Conservation (phyloP, 2,888 invertebrate species). For the Didymodactylos carnosus region DNA sequence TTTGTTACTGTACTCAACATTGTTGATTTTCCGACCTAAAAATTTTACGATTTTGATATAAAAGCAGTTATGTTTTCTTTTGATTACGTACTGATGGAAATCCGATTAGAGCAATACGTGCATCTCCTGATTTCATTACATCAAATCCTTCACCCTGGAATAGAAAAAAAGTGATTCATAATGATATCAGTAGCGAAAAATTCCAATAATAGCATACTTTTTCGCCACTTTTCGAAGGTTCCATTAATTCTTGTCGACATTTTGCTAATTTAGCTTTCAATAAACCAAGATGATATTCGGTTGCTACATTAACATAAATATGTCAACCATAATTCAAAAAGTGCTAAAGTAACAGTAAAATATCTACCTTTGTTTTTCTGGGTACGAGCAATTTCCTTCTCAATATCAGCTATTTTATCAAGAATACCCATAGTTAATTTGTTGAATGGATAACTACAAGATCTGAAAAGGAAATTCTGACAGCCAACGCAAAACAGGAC, state of each 20-base stretch:
- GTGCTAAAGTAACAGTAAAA: not conserved
- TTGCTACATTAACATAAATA: slow-evolving; percentile 61
- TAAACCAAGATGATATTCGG: slow-evolving; percentile 92
- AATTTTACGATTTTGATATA: too few species aligned
- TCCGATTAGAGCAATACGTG: slow-evolving; percentile 83
- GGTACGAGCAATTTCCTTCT: slow-evolving; percentile 87
- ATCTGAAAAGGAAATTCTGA: too few species aligned
- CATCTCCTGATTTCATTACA: slow-evolving; percentile 96
- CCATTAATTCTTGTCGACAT: slow-evolving; percentile 55
- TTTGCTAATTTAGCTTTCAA: slow-evolving; percentile 54
- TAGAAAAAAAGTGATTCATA: not conserved
- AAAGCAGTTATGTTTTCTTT: too few species aligned
- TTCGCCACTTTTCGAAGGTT: slow-evolving; percentile 62
- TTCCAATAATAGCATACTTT: not conserved
- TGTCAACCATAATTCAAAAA: not conserved
- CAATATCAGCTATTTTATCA: slow-evolving; percentile 95
- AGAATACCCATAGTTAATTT: slow-evolving; percentile 98
- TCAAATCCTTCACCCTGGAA: slow-evolving; percentile 61
- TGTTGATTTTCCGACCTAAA: slow-evolving; percentile 60
- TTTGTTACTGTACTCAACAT: slow-evolving; percentile 77
- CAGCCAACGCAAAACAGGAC: too few species aligned
- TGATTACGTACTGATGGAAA: slow-evolving; percentile 98
- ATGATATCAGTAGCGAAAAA: not conserved
- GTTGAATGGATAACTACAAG: too few species aligned
- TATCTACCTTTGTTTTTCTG: slow-evolving; percentile 89